Base-by-base conservation (phyloP, 2,888 invertebrate genomes). In the Ectobius pallidus region DNA sequence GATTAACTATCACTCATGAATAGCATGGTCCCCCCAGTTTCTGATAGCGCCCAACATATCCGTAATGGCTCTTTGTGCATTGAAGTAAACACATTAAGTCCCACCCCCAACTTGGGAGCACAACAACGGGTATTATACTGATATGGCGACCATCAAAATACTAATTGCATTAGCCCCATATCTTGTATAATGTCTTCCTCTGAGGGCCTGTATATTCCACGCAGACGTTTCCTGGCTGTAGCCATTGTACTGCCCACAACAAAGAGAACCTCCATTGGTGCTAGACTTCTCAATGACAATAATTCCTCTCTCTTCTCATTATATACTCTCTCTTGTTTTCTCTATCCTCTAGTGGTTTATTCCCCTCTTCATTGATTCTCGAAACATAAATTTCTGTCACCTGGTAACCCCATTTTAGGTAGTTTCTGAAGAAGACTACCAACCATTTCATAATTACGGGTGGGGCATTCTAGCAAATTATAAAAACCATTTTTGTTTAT, bases 161-260 rank as follows among this genome's bases (percentile, higher is more conserved):
- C 52, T 52, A 52, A 52, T 52, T 52, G 20, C 25, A 25, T 52
- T 52, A 52, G 25, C 52, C 22, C 52, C 52, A 52, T 52, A 52
- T 52, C 52, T 52, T 52, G 52, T 52, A 25, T 52, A 52, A 52
- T 52, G 52, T 52, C 52, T 52, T 52, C 52, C 52, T 52, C 52
- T 14, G 11, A 25, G 7, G 52, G 20, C 20, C 49, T 49, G 11
- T 49, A 49, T 49, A 1, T 18, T 25, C 20, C 20, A 20, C 49
- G 22, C 52, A 52, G 52, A 52, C 52, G 25, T 52, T 52, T 22
- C 52, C 52, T 52, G 52, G 52, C 25, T 52, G 25, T 25, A 14
- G 52, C n/a, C 52, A 52, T 52, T 52, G 52, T 52, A 52, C 22
- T 22, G 20, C n/a, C n/a, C 52, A 52, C 6, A 25, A 52, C 52